Conservation (phyloP, 2,113 vertebrate species). For the Acanthisitta chloris region DNA sequence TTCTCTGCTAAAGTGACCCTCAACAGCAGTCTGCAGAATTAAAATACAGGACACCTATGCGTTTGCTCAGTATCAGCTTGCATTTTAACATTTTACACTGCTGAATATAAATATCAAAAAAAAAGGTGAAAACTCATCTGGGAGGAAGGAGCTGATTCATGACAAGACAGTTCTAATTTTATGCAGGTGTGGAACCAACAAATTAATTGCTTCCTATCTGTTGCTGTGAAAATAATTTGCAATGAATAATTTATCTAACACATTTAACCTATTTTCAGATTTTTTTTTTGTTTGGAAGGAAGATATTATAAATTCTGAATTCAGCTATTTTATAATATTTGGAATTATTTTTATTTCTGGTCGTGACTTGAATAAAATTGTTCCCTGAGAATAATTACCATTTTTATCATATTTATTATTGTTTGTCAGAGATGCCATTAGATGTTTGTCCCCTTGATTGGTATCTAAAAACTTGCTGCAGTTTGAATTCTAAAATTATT, state of each 20-base stretch:
- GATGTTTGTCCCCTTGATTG: neutral
- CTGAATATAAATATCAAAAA: neutral
- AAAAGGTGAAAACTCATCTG: neutral
- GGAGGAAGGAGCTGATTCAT: neutral
- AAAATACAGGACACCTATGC: neutral
- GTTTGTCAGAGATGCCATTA: neutral
- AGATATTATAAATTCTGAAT: neutral
- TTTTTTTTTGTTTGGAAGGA: neutral
- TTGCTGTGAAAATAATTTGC: slow-evolving; percentile 7
- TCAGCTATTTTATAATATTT: neutral
- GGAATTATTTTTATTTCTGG: neutral
- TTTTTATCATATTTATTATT: neutral
- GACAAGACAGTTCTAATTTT: neutral
- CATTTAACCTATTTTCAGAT: neutral
- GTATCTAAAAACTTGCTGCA: neutral
- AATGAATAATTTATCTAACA: slow-evolving; percentile 46
- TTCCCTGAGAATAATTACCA: neutral
- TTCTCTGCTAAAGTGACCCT: neutral
- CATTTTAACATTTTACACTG: neutral
- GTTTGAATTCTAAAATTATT: neutral
- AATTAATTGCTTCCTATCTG: neutral
- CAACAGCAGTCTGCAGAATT: neutral
- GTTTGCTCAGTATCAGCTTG: neutral
- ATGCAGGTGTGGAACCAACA: neutral
- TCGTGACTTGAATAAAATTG: neutral